A percentile compares a stretch with the other conserved stretches of the same genome.
These are phyloP conservation scores for Ceyx erithaca DNA, from an alignment of 2,797 vertebrate species.

Conservation along the genomic window DNA sequence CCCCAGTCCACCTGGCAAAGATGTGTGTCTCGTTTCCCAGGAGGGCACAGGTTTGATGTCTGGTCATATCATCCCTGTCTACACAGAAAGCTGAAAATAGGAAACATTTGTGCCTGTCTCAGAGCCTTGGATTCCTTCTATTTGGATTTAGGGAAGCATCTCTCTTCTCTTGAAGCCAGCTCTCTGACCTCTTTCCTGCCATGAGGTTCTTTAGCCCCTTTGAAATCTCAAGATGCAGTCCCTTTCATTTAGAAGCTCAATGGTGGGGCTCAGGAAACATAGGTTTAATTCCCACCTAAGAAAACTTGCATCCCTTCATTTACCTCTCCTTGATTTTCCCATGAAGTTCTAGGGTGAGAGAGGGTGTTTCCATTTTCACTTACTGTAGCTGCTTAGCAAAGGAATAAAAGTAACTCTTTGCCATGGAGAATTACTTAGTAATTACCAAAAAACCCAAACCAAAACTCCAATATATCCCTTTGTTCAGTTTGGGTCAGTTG, in stretches of 20 bases:
- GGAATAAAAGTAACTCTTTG: neutral
- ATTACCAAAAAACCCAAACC: neutral
- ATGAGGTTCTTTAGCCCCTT: conserved; percentile 31
- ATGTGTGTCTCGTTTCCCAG: neutral
- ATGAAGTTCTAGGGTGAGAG: neutral
- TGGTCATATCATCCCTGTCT: neutral
- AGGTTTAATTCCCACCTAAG: conserved; percentile 32
- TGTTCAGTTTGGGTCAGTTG: too few relatives aligned
- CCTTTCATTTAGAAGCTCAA: conserved; percentile 1
- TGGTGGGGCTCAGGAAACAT: neutral
- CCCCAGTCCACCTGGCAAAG: neutral
- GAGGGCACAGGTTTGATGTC: neutral
- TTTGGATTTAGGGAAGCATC: neutral
- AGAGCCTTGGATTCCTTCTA: neutral
- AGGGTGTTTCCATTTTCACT: conserved; percentile 12
- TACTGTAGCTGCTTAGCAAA: neutral
- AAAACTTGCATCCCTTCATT: conserved; percentile 37
- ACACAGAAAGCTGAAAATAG: neutral
- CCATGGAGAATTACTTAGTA: neutral
- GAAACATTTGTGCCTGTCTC: neutral
- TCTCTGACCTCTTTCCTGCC: conserved; percentile 31
- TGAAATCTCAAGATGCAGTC: conserved; percentile 32
- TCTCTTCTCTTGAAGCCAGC: neutral
- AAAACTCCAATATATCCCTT: neutral
- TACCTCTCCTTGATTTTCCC: conserved; percentile 54